Evolutionary conservation across 2,888 invertebrate species (phyloP).

Genomic region (Noctua janthe): DNA sequence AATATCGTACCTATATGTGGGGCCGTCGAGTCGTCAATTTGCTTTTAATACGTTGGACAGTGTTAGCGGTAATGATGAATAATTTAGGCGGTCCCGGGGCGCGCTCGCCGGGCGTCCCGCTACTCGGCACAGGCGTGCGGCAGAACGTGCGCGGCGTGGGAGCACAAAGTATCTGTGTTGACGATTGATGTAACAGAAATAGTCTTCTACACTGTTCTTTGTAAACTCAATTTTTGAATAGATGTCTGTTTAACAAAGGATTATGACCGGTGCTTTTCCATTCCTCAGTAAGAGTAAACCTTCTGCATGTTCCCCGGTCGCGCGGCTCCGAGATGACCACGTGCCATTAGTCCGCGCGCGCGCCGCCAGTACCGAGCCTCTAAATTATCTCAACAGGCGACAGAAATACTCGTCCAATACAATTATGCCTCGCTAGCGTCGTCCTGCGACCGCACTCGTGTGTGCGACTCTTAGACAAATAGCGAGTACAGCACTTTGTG

Average conservation of each 20-base stretch:
- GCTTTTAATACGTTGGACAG: conserved; percentile 67
- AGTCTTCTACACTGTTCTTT: neutral
- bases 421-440: conserved; percentile 20
- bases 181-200: neutral
- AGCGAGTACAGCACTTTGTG: conserved; percentile 2
- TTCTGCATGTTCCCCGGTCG: neutral
- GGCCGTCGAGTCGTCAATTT: conserved; percentile 57
- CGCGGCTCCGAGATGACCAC: conserved; percentile 67
- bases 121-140: neutral
- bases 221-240: neutral
- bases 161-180: neutral
- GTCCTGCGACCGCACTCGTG: neutral
- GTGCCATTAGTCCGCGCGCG: conserved; percentile 40
- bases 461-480: conserved; percentile 1
- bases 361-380: conserved; percentile 52
- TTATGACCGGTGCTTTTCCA: neutral
- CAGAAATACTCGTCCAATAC: conserved; percentile 60
- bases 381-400: conserved; percentile 49
- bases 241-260: neutral
- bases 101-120: conserved; percentile 3
- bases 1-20: conserved; percentile 42
- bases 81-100: conserved; percentile 66
- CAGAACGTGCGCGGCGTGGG: conserved; percentile 2
- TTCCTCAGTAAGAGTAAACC: neutral
- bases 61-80: conserved; percentile 76